phyloP scores from a whole-genome alignment of 2,797 vertebrate genomes.

The Pygocentrus nattereri region DNA sequence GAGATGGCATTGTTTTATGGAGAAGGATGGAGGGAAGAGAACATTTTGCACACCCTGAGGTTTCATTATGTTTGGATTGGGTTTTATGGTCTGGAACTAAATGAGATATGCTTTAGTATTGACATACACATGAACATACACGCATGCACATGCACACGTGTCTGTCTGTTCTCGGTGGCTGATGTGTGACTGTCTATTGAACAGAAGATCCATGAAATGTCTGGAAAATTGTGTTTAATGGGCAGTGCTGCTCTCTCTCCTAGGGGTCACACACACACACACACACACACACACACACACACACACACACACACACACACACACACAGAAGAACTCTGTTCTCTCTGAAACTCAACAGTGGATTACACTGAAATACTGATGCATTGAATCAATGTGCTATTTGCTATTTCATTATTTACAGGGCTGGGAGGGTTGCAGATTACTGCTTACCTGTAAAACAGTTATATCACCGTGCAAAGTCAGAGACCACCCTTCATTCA shows the following conservation, averaged over 20 bases:
- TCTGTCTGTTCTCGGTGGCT: constrained; percentile 37
- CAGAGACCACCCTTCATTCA: too few relatives aligned
- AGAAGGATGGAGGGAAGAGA: neutral
- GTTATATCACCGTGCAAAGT: too few relatives aligned
- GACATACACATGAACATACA: constrained; percentile 27
- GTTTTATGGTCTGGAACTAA: constrained; percentile 34
- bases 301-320: constrained; percentile 14
- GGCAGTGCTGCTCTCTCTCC: constrained; percentile 16
- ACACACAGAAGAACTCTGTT: constrained; percentile 42
- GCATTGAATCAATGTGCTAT: neutral
- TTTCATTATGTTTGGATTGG: constrained; percentile 19
- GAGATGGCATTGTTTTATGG: neutral
- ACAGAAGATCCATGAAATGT: constrained; percentile 41
- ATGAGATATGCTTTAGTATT: constrained; percentile 20
- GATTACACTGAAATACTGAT: constrained; percentile 27
- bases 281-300: constrained; percentile 25
- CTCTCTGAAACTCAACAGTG: constrained; percentile 28
- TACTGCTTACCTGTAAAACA: too few relatives aligned
- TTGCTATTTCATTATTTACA: neutral
- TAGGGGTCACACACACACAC: constrained; percentile 27
- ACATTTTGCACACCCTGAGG: constrained; percentile 17
- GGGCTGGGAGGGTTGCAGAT: too few relatives aligned
- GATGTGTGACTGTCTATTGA: constrained; percentile 30
- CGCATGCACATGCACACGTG: neutral
- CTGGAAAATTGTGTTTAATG: constrained; percentile 55